Base-by-base conservation (phyloP, 2,888 invertebrate genomes). In the Boloria selene region DNA sequence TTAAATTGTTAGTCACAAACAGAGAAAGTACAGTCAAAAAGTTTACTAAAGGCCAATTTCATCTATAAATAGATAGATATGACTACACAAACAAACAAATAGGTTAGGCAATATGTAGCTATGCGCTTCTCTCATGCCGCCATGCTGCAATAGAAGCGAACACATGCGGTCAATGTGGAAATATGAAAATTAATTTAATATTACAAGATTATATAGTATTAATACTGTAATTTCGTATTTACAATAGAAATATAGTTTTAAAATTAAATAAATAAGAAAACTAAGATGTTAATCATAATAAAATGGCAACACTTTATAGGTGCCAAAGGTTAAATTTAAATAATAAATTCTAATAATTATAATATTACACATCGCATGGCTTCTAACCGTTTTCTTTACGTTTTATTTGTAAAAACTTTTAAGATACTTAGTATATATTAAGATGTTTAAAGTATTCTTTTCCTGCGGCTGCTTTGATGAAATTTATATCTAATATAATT, bases 61-160 rank as follows among this genome's bases (percentile, higher is more conserved):
- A 14, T 1, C 13, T 44, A 56, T 68, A 71, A 70, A 73, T 22
- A 59, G 52, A 17, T 14, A 54, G 77, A 60, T 54, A 64, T 65
- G 69, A 78, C 79, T 77, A 79, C 77, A 83, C 80, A 84, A 80
- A 84, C 74, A 76, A 69, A 82, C 75, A 78, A 64, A 76, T 55
- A 76, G 79, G 83, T 85, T 71, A 79, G 79, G 77, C 59, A 65
- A 67, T 68, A 72, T 62, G 67, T 77, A 79, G 76, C 81, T 80
- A 89, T 77, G 86, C 84, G 86, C 83, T 82, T 80, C 77, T 81
- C 68, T 88, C 88, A 86, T 86, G 86, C 85, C 84, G 87, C 87
- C 88, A 88, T 88, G 90, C 91, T 91, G 91, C 75, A 88, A 90
- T 77, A 79, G 73, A 80, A 78, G 84, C 79, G 73, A 76, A 80